Conservation (phyloP, 2,888 invertebrate species). For the Meta bourneti region DNA sequence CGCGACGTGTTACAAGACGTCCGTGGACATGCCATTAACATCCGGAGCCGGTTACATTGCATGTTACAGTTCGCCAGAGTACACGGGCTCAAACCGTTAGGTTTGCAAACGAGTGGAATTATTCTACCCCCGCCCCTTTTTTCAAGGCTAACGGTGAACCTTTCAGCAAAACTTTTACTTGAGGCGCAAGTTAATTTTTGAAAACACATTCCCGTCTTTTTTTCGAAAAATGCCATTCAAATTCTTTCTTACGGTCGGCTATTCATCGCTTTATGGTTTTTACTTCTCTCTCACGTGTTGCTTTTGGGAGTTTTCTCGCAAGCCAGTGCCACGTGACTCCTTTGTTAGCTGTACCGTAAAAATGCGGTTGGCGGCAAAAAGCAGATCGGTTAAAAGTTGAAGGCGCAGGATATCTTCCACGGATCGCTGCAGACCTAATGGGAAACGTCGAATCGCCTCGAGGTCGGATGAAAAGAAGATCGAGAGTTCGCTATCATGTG, state of each 20-base stretch:
- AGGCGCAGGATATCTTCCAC: constrained; percentile 32
- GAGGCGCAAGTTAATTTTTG: background rate
- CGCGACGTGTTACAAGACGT: too few species aligned
- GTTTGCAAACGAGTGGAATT: too few species aligned
- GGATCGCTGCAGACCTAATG: constrained; percentile 59
- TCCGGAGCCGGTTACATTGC: too few species aligned
- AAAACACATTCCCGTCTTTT: background rate
- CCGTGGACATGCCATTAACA: too few species aligned
- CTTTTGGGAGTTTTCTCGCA: background rate
- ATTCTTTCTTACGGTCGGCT: background rate
- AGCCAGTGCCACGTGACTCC: constrained; percentile 19
- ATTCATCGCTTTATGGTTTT: background rate
- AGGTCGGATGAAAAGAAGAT: constrained; percentile 2
- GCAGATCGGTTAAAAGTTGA: constrained; percentile 67
- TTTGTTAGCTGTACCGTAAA: constrained; percentile 67
- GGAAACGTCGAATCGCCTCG: constrained; percentile 6
- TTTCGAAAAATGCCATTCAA: background rate
- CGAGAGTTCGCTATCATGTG: background rate
- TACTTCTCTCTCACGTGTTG: background rate
- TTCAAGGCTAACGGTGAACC: too few species aligned
- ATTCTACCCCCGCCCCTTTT: too few species aligned
- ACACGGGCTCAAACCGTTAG: too few species aligned
- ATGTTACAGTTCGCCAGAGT: too few species aligned
- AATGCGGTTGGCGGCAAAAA: constrained; percentile 58
- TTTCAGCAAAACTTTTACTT: background rate